Conservation (phyloP, 1,140 invertebrate genomes). For the Drosophila suzukii region DNA sequence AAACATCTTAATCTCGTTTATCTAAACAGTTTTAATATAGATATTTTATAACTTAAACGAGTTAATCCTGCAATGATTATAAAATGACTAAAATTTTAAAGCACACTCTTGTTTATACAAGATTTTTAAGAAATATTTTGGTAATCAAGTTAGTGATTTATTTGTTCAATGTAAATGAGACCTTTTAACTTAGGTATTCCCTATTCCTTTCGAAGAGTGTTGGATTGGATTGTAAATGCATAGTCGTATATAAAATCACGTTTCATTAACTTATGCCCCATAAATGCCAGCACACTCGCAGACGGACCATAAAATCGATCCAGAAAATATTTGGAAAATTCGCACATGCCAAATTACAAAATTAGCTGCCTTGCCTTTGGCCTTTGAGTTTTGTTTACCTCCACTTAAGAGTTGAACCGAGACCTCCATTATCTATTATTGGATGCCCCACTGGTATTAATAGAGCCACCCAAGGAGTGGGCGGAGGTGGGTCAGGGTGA, state of each 20-base stretch:
- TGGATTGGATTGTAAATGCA: background rate
- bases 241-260: conserved; percentile 28
- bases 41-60: background rate
- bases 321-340: conserved; percentile 38
- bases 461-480: conserved; percentile 23
- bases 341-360: conserved; percentile 33
- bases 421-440: conserved; percentile 52
- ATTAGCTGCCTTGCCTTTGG: background rate
- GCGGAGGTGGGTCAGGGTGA: background rate
- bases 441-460: conserved; percentile 54
- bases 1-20: background rate
- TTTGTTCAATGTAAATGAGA: too few relatives aligned
- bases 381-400: conserved; percentile 47
- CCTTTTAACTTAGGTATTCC: too few relatives aligned
- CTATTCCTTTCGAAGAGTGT: too few relatives aligned
- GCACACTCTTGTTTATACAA: too few relatives aligned
- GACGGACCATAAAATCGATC: conserved; percentile 22
- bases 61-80: background rate
- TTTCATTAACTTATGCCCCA: conserved; percentile 34
- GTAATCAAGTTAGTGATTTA: too few relatives aligned
- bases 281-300: conserved; percentile 22
- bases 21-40: background rate
- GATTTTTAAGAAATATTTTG: too few relatives aligned
- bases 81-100: background rate
- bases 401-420: conserved; percentile 23